Conservation (phyloP, 1,140 invertebrate species). For the Aplysia californica region DNA sequence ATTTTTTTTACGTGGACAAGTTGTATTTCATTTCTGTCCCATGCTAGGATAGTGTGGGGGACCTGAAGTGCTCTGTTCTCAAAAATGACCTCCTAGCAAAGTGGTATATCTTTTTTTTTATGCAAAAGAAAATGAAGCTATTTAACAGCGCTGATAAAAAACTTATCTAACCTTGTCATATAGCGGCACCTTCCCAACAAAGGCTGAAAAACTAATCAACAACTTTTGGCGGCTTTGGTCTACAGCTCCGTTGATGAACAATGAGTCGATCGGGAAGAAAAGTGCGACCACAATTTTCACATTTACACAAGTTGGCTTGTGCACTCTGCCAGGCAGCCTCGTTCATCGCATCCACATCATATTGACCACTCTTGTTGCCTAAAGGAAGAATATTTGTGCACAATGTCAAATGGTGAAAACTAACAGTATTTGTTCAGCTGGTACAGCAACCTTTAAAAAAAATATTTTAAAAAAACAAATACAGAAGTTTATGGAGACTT, state of each 20-base stretch:
- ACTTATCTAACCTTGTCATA: background rate
- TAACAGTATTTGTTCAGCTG: background rate
- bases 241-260: constrained; percentile 77
- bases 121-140: too few species aligned
- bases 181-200: background rate
- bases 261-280: constrained; percentile 77
- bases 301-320: constrained; percentile 74
- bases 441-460: background rate
- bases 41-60: too few species aligned
- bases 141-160: too few species aligned
- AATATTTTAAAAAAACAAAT: too few species aligned
- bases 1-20: too few species aligned
- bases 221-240: constrained; percentile 43
- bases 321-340: constrained; percentile 63
- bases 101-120: too few species aligned
- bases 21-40: too few species aligned
- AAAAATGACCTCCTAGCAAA: too few species aligned
- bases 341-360: constrained; percentile 61
- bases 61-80: too few species aligned
- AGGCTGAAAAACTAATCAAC: background rate
- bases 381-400: too few species aligned
- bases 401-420: too few species aligned
- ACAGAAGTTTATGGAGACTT: too few species aligned
- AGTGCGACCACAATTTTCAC: constrained; percentile 76
- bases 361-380: constrained; percentile 37